Evolutionary conservation across 2,888 invertebrate genomes (phyloP), one percentile per base, ranked within the genome.

Genomic region (Mesorhabditis belari): DNA sequence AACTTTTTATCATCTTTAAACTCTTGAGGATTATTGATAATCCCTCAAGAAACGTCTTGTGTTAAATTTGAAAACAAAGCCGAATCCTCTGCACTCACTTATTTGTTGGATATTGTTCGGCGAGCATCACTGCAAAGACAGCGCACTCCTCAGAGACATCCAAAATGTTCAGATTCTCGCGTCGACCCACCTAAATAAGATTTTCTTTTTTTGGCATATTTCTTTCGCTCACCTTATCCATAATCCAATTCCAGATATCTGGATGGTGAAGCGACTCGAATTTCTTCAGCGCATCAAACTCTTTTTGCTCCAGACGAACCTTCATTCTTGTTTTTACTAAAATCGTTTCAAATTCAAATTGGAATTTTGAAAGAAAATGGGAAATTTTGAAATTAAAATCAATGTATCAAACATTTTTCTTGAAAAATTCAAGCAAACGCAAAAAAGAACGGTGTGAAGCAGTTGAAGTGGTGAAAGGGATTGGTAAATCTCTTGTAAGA

Each of bases 111-210:
- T 71, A 65, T 21, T 71, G 69, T 25, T 73, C 73, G 35, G 73
- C 73, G 58, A 73, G 51, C 5, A 66, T 70, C 6, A 73, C 57
- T 3, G 71, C 71, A 49, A 73, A 73, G 2, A 69, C 63, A 27
- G 71, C 69, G 0, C 69, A 70, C 57, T 73, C 71, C 50, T 73
- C 73, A 5, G 73, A 73, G n/a, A 73, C 70, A 27, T 73, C 73
- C 44, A 73, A 61, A 23, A 73, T 67, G 0, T 65, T 62, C 24
- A 73, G 62, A 4, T 63, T 64, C 17, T 71, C 71, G 0, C 58
- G 66, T 54, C 64, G 64, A 17, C 73, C 73, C 21, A 71, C 59
- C 70, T 71, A 50, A n/a, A 65, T 53, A n/a, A 25, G 9, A 55
- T 26, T 9, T 49, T 9, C 24, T 4, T 12, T n/a, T 57, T 9